These are phyloP conservation scores for Triplophysa dalaica DNA, from an alignment of 2,113 vertebrate genomes.

Conservation along the genomic window DNA sequence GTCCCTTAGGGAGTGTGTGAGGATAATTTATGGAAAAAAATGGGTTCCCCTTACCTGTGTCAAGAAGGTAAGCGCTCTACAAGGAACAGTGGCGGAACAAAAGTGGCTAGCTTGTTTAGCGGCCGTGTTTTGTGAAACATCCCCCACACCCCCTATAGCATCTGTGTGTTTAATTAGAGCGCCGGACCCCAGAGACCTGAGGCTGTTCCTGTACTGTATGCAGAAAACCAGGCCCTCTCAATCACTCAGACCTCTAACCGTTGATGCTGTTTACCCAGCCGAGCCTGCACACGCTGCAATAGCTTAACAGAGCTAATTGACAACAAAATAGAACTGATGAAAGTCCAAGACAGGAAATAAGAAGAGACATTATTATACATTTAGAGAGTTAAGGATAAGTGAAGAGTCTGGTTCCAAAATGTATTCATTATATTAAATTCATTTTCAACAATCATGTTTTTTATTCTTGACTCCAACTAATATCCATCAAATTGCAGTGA, in stretches of 20 bases:
- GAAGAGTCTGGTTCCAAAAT: too few species aligned
- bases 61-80: constrained; percentile 43
- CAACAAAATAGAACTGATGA: constrained; percentile 28
- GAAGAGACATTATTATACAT: constrained; percentile 13
- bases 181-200: constrained; percentile 38
- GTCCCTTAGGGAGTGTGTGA: constrained; percentile 32
- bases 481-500: neutral
- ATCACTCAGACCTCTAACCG: constrained; percentile 47
- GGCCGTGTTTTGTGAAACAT: constrained; percentile 27
- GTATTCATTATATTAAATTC: too few species aligned
- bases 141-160: constrained; percentile 23
- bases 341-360: constrained; percentile 32
- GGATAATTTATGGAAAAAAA: constrained; percentile 49
- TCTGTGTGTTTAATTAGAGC: constrained; percentile 61
- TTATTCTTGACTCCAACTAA: too few species aligned
- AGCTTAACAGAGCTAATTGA: constrained; percentile 50
- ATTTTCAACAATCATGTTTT: too few species aligned
- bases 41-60: constrained; percentile 37
- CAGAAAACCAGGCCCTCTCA: constrained; percentile 41
- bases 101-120: constrained; percentile 27
- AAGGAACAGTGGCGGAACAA: constrained; percentile 31
- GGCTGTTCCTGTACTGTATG: constrained; percentile 35
- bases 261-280: constrained; percentile 44
- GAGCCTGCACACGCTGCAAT: constrained; percentile 22
- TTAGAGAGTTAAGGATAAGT: neutral